These are phyloP conservation scores for Kryptolebias ocellatus DNA, from an alignment of 2,797 vertebrate species.

Conservation along the genomic window DNA sequence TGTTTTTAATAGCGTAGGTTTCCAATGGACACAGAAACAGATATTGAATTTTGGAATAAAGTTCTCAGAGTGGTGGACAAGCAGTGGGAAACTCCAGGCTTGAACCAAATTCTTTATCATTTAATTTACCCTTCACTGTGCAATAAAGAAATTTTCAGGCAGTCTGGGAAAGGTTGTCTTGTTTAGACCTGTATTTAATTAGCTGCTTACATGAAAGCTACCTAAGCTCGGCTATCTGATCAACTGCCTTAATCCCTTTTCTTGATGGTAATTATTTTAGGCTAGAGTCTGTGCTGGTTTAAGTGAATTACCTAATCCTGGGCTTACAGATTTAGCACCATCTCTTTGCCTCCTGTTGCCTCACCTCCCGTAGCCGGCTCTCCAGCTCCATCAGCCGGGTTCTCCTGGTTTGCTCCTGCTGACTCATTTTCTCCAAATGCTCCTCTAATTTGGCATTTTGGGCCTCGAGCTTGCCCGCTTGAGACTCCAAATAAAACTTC, in stretches of 20 bases:
- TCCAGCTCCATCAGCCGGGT: slow-evolving; percentile 85
- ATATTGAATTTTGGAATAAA: slow-evolving; percentile 17
- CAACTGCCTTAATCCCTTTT: slow-evolving; percentile 58
- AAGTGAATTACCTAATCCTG: slow-evolving; percentile 57
- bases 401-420: slow-evolving; percentile 96
- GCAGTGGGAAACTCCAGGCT: not conserved
- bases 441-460: slow-evolving; percentile 97
- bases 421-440: slow-evolving; percentile 96
- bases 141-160: not conserved
- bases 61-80: slow-evolving; percentile 1
- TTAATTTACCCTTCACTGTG: not conserved
- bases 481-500: slow-evolving; percentile 94
- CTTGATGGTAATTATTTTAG: slow-evolving; percentile 39
- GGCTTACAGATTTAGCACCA: slow-evolving; percentile 35
- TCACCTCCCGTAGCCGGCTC: slow-evolving; percentile 83
- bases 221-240: slow-evolving; percentile 49
- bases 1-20: slow-evolving; percentile 24
- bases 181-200: slow-evolving; percentile 46
- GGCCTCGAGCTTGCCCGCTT: slow-evolving; percentile 86
- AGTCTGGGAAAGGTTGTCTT: slow-evolving; percentile 13
- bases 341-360: slow-evolving; percentile 41
- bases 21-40: slow-evolving; percentile 9
- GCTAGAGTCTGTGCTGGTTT: slow-evolving; percentile 40
- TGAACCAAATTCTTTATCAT: not conserved
- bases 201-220: slow-evolving; percentile 57